Evolutionary conservation across 2,113 vertebrate species (phyloP), one percentile per base, ranked within the genome.

Genomic region (Eptesicus fuscus): DNA sequence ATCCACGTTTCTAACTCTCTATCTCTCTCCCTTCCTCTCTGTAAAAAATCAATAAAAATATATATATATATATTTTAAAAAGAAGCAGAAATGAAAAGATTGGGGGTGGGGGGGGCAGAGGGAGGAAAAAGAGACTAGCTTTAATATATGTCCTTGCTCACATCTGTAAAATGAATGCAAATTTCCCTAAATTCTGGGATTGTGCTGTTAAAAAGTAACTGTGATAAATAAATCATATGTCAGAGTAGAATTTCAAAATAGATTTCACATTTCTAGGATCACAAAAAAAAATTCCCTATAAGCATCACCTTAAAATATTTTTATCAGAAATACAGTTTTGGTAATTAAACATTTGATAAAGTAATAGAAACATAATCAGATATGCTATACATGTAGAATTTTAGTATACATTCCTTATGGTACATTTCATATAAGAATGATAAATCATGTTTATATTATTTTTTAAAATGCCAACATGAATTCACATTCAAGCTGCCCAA

Each of bases 321-420:
- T 85, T 84, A 94, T 85, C 59, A 73, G 67, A 96, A 93, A 83
- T 71, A 95, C 0, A 95, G 35, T 65, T 92, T 90, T 13, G 28
- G 25, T 73, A 82, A 92, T 86, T 32, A 76, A 89, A 0, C 42
- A 88, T 65, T 35, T 86, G 78, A 35, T 23, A 93, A 79, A 70
- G 35, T 91, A 30, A 91, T 49, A 78, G 25, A 51, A 51, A 76
- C 30, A 67, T 44, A 51, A 56, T 49, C 23, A 70, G 42, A 40
- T 40, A 83, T 7, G 4, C 3, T 61, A 3, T 25, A 67, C 40
- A 30, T 2, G 16, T 53, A 0, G 42, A n/a, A 70, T 65, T 90
- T 95, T 47, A 95, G 61, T 11, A 83, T 35, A 8, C 78, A 84
- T 35, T 44, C 13, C 65, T 76, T 51, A 74, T 12, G 8, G 13